Evolutionary conservation across 1,140 invertebrate species (phyloP), one percentile per base, ranked within the genome.

Genomic region (Schmidtea mediterranea): DNA sequence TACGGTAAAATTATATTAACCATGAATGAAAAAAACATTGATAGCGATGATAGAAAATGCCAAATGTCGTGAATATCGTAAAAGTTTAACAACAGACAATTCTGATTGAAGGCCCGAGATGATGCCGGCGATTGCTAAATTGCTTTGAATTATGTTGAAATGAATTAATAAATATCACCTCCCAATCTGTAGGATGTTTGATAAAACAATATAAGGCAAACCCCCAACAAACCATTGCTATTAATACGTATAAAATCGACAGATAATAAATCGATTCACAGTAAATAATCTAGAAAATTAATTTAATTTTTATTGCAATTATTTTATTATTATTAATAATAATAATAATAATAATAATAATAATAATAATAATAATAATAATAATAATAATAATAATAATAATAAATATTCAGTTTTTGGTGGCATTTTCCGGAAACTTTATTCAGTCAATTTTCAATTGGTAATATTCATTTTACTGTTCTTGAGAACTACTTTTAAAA

Each of bases 21-120:
- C 55, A 67, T 54, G 58, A 84, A 86, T 22, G 77, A 80, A 55
- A 84, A 77, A 58, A 84, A 86, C 71, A 86, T 74, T 37, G 77
- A 77, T 23, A 75, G 69, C 3, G 81, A 78, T 15, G 81, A 84
- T 0, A 82, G 65, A 55, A 82, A 75, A 63, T 87, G 82, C 82
- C 82, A 87, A 21, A 82, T 72, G 57, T 87, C 82, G 62, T 87
- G 82, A 26, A 70, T 72, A 63, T 89, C 82, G 58, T 79, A 83
- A 57, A 84, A 82, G 43, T 74, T 65, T 1, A 83, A 65, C 3
- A 82, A 56, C 2, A 74, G 65, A 59, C 82, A 89, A 19, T 71
- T 69, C 36, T 72, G 70, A 63, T 87, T 89, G 53, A 71, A 72
- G 22, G 71, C 67, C 26, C 80, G 71, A 0, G 80, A 83, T 56